Evolutionary conservation across 1,140 invertebrate genomes (phyloP).

Genomic region (Drosophila nebulosa): DNA sequence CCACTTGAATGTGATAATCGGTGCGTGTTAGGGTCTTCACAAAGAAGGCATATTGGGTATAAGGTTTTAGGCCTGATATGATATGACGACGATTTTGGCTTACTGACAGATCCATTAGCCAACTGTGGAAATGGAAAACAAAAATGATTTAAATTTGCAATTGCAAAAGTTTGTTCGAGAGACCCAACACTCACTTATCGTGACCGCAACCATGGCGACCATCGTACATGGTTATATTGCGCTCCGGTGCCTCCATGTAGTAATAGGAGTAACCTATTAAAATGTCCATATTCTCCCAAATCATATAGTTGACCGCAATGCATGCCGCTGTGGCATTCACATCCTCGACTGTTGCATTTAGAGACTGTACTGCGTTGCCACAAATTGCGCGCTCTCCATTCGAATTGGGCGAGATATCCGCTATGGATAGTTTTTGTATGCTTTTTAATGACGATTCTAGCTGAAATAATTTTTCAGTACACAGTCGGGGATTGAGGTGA

Average conservation of each 20-base stretch:
- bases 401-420: conserved; percentile 90
- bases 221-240: conserved; percentile 89
- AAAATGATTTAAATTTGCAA: not conserved
- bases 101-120: conserved; percentile 77
- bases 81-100: conserved; percentile 78
- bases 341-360: conserved; percentile 48
- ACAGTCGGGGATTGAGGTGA: conserved; percentile 96
- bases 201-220: conserved; percentile 90
- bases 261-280: conserved; percentile 90
- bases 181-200: conserved; percentile 79
- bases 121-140: conserved; percentile 42
- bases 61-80: conserved; percentile 88
- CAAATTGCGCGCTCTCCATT: conserved; percentile 96
- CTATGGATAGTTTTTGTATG: conserved; percentile 82
- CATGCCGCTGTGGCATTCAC: conserved; percentile 82
- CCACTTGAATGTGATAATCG: conserved; percentile 85
- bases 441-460: conserved; percentile 43
- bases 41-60: conserved; percentile 94
- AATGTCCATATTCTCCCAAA: conserved; percentile 84
- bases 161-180: not conserved
- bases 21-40: conserved; percentile 93
- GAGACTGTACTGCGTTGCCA: conserved; percentile 8
- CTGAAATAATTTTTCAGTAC: conserved; percentile 88
- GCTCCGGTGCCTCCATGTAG: conserved; percentile 85
- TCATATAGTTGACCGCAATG: conserved; percentile 85